A percentile compares a stretch with the other conserved stretches of the same genome.
Evolutionary conservation across 1,140 invertebrate species (phyloP).

Genomic region (Aphis gossypii): DNA sequence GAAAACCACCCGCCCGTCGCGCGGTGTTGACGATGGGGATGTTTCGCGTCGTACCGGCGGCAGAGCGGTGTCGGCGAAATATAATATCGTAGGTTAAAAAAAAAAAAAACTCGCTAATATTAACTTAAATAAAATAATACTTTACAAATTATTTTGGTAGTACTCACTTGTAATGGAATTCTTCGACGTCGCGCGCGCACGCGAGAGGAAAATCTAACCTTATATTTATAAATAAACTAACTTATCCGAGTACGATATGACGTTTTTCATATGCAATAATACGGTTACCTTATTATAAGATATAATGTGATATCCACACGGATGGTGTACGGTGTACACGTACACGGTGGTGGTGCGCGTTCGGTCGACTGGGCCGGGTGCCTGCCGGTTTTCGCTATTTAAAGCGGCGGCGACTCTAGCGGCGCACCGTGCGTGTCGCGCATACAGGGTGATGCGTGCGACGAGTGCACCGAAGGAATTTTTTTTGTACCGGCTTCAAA

Average conservation of each 20-base stretch:
- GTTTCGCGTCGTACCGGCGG: no score
- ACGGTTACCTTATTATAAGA: not conserved
- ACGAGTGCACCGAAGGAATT: no score
- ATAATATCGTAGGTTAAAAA: no score
- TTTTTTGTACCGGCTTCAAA: no score
- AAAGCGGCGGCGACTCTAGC: not conserved
- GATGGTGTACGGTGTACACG: not conserved
- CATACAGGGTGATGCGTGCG: not conserved
- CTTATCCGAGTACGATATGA: constrained; percentile 14
- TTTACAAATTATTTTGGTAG: no score
- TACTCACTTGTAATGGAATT: not conserved
- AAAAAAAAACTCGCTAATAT: no score
- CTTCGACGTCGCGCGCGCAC: not conserved
- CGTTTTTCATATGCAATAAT: not conserved
- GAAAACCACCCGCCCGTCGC: not conserved
- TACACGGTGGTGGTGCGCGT: not conserved
- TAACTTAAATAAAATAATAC: no score
- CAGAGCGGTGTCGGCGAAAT: no score
- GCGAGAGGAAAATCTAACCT: constrained; percentile 22
- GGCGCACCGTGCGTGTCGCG: not conserved
- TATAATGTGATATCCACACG: not conserved
- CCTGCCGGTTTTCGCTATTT: constrained; percentile 23
- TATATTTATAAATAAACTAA: not conserved
- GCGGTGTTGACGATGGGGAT: not conserved
- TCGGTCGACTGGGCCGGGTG: constrained; percentile 17